Conservation (phyloP, 2,888 invertebrate genomes). For the Orthosia incerta region DNA sequence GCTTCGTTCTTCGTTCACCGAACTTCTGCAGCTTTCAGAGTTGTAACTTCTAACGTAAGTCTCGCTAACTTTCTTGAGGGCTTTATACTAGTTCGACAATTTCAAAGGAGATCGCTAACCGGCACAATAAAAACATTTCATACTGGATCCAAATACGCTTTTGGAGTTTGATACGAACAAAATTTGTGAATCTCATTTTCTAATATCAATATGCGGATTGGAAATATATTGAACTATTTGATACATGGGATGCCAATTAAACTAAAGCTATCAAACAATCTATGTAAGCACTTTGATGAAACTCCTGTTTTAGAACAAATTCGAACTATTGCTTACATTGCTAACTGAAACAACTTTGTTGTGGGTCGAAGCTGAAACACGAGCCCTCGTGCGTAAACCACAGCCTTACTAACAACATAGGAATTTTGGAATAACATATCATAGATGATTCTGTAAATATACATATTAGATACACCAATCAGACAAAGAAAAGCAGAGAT, state of each 20-base stretch:
- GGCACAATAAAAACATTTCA: conserved; percentile 24
- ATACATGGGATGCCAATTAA: conserved; percentile 7
- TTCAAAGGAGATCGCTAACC: conserved; percentile 19
- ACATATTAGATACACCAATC: conserved; percentile 14
- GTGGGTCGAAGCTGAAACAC: background rate
- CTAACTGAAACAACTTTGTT: conserved; percentile 28
- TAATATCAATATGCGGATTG: conserved; percentile 19
- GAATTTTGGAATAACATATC: conserved; percentile 33
- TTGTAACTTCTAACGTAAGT: conserved; percentile 24
- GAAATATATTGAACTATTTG: conserved; percentile 9
- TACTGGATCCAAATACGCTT: conserved; percentile 16
- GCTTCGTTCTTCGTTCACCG: background rate
- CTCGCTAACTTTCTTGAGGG: background rate
- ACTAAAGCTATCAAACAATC: conserved; percentile 32
- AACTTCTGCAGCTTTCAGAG: conserved; percentile 20
- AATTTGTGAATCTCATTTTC: conserved; percentile 15
- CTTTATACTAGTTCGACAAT: conserved; percentile 14
- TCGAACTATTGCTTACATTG: conserved; percentile 22
- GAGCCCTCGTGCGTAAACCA: conserved; percentile 15
- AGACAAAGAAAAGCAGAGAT: conserved; percentile 50
- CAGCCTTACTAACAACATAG: conserved; percentile 26
- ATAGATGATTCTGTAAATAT: conserved; percentile 19
- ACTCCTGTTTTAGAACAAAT: conserved; percentile 24
- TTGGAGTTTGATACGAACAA: background rate
- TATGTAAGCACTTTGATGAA: conserved; percentile 20